Conservation (phyloP, 2,888 invertebrate genomes). For the Anthophora plumipes region DNA sequence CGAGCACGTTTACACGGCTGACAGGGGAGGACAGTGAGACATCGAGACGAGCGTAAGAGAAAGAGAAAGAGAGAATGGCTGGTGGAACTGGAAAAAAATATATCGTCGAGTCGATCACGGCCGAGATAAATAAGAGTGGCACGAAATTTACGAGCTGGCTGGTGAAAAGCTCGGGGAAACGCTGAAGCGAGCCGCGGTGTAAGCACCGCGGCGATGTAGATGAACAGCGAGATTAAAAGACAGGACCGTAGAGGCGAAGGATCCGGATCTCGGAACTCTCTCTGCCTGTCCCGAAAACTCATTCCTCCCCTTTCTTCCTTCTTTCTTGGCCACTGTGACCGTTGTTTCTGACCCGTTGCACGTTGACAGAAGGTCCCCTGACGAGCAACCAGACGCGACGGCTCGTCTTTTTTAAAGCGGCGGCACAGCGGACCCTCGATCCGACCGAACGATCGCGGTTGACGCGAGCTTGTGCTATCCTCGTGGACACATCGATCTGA, state of each 20-base stretch:
- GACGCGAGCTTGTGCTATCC: conserved; percentile 63
- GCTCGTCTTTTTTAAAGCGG: conserved; percentile 57
- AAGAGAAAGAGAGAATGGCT: conserved; percentile 18
- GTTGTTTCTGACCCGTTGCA: conserved; percentile 64
- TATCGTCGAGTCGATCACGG: conserved; percentile 70
- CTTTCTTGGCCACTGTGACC: conserved; percentile 18
- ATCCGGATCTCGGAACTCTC: conserved; percentile 63
- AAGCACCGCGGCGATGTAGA: conserved; percentile 70
- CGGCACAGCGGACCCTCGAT: conserved; percentile 61
- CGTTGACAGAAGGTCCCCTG: conserved; percentile 66
- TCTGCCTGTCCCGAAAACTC: conserved; percentile 54
- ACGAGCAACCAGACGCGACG: conserved; percentile 59
- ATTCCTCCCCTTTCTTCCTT: conserved; percentile 31
- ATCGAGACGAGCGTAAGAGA: conserved; percentile 1
- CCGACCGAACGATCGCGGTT: conserved; percentile 52
- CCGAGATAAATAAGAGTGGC: conserved; percentile 77
- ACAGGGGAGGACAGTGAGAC: background rate
- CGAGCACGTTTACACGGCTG: conserved; percentile 39
- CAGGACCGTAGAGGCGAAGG: conserved; percentile 46
- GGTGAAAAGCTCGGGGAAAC: conserved; percentile 74
- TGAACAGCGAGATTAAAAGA: conserved; percentile 69
- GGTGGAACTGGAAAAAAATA: conserved; percentile 55
- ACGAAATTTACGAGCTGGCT: conserved; percentile 75
- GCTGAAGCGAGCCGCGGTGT: conserved; percentile 58
- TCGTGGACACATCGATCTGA: conserved; percentile 66